Conservation (phyloP, 1,140 invertebrate genomes). For the Drosophila triauraria region DNA sequence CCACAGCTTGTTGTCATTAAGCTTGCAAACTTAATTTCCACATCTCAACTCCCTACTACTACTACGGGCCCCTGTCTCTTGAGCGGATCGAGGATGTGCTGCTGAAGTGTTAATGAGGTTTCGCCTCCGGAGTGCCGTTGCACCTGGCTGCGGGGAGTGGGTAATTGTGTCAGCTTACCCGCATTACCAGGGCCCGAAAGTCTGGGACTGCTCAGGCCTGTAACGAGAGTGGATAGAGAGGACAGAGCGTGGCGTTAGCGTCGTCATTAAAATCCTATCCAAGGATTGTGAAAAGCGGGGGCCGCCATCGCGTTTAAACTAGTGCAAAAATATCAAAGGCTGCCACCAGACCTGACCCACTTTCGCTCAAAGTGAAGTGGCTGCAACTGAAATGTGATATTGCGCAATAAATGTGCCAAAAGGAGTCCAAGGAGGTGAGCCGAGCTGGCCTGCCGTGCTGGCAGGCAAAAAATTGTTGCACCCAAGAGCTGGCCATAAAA, state of each 20-base stretch:
- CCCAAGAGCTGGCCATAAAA: slow-evolving; percentile 24
- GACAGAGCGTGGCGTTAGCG: slow-evolving; percentile 35
- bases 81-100: slow-evolving; percentile 20
- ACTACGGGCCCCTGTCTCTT: not conserved
- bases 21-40: slow-evolving; percentile 51
- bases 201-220: slow-evolving; percentile 28
- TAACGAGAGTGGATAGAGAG: not conserved
- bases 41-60: slow-evolving; percentile 9
- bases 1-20: slow-evolving; percentile 46
- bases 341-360: slow-evolving; percentile 34
- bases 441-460: too few relatives aligned
- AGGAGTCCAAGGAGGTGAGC: slow-evolving; percentile 27
- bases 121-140: slow-evolving; percentile 47
- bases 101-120: slow-evolving; percentile 65
- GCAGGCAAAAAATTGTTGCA: slow-evolving; percentile 14
- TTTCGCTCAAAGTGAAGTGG: slow-evolving; percentile 19
- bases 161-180: slow-evolving; percentile 69
- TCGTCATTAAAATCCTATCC: slow-evolving; percentile 35
- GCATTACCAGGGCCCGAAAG: slow-evolving; percentile 31
- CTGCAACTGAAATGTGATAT: slow-evolving; percentile 35
- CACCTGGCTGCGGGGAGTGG: slow-evolving; percentile 27
- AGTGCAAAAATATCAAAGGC: slow-evolving; percentile 21
- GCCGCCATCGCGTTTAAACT: slow-evolving; percentile 1
- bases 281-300: slow-evolving; percentile 7
- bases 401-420: slow-evolving; percentile 55